phyloP scores from a whole-genome alignment of 2,888 invertebrate species.

The Agelastica alni region DNA sequence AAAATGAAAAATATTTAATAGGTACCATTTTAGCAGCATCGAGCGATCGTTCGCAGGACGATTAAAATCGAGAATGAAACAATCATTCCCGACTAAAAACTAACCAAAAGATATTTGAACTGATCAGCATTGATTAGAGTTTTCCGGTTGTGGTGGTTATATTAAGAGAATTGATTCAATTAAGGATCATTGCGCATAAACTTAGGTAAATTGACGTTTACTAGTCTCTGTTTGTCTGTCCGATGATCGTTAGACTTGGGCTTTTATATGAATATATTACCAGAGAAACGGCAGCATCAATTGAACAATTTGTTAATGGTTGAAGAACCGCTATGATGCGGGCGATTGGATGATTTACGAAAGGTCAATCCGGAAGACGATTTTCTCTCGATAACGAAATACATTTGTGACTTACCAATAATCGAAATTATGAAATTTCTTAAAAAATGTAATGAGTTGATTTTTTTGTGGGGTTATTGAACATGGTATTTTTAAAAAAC shows the following conservation, averaged over 20 bases:
- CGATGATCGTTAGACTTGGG: slow-evolving; percentile 1
- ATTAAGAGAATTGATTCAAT: slow-evolving; percentile 23
- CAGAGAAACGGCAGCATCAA: slow-evolving; percentile 2
- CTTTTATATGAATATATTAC: slow-evolving; percentile 7
- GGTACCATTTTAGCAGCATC: too few species aligned
- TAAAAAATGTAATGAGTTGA: too few species aligned
- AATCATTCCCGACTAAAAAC: too few species aligned
- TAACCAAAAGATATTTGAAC: slow-evolving; percentile 15
- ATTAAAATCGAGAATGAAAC: too few species aligned
- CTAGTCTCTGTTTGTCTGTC: slow-evolving; percentile 2
- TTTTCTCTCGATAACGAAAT: too few species aligned
- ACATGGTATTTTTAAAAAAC: too few species aligned
- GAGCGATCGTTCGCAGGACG: too few species aligned
- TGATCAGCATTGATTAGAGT: slow-evolving; percentile 14
- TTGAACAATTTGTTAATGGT: slow-evolving; percentile 2
- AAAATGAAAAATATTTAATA: too few species aligned
- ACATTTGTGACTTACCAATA: too few species aligned
- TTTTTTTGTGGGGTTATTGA: too few species aligned
- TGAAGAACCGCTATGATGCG: not conserved
- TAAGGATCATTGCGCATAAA: slow-evolving; percentile 21
- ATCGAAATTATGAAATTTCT: too few species aligned
- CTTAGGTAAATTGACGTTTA: slow-evolving; percentile 23
- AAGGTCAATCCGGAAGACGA: too few species aligned
- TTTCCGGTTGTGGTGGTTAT: slow-evolving; percentile 9
- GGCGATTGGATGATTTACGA: not conserved